Evolutionary conservation across 2,113 vertebrate genomes (phyloP).

Genomic region (Atractosteus spatula): DNA sequence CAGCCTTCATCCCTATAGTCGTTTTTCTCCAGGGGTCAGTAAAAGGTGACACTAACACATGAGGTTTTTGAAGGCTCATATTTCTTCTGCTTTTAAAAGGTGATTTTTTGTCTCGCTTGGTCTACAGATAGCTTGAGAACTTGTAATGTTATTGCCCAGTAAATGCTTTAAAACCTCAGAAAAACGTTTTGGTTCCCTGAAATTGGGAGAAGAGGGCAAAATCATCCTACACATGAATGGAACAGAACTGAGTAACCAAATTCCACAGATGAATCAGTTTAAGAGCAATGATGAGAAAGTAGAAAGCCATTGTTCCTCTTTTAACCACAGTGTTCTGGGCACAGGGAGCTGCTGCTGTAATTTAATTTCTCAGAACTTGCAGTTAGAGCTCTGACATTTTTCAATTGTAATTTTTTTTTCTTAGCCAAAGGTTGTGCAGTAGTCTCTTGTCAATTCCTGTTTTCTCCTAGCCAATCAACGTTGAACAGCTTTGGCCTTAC

Average conservation of each 20-base stretch:
- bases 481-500: slow-evolving; percentile 33
- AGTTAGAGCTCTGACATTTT: too few relatives aligned
- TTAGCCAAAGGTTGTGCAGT: not conserved
- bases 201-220: not conserved
- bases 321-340: not conserved
- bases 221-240: not conserved
- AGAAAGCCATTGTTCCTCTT: slow-evolving; percentile 4
- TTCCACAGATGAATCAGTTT: not conserved
- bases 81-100: too few relatives aligned
- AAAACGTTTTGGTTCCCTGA: too few relatives aligned
- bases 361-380: slow-evolving; percentile 18
- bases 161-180: too few relatives aligned
- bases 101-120: too few relatives aligned
- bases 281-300: slow-evolving; percentile 1
- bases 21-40: too few relatives aligned
- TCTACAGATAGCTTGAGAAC: too few relatives aligned
- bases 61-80: too few relatives aligned
- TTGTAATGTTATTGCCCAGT: too few relatives aligned
- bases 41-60: too few relatives aligned
- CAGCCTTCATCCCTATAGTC: too few relatives aligned
- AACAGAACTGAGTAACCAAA: not conserved
- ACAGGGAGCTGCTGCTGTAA: not conserved
- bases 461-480: slow-evolving; percentile 1
- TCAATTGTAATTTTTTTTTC: not conserved
- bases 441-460: not conserved